These are phyloP conservation scores for Oceanodroma tethys DNA, from an alignment of 2,113 vertebrate species.

Conservation along the genomic window DNA sequence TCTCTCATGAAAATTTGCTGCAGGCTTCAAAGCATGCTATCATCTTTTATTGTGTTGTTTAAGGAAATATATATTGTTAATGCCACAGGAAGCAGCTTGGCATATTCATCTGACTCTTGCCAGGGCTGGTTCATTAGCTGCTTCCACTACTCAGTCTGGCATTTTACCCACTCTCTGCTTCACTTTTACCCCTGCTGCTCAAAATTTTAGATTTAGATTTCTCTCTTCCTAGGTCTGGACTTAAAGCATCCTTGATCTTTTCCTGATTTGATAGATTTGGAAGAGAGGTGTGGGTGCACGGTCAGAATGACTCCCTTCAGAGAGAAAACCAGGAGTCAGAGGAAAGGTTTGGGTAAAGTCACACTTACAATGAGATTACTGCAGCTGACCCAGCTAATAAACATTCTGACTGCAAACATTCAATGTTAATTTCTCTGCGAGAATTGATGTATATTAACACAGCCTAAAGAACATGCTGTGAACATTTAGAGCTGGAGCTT, in stretches of 20 bases:
- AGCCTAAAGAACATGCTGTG: not conserved
- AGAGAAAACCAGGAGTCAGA: not conserved
- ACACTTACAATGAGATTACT: not conserved
- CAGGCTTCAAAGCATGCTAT: not conserved
- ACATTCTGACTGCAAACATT: not conserved
- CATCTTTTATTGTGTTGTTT: not conserved
- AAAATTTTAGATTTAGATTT: not conserved
- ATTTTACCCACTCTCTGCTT: not conserved
- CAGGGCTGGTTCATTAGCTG: not conserved
- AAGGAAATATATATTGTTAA: not conserved
- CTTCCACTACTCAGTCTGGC: not conserved
- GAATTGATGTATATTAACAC: not conserved
- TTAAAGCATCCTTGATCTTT: rapidly evolving
- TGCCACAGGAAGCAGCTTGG: not conserved
- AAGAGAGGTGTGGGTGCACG: not conserved
- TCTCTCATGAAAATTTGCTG: not conserved
- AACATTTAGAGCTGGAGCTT: not conserved
- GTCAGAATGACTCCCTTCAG: not conserved
- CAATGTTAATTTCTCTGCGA: not conserved
- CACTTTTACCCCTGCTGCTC: not conserved
- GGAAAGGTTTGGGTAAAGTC: not conserved
- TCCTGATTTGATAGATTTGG: not conserved
- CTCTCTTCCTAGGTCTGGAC: not conserved
- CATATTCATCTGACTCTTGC: not conserved
- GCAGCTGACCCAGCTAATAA: not conserved